Percentiles rank a stretch among this genome's conserved stretches.
These are phyloP conservation scores for Drosophila percnosoma DNA, from an alignment of 2,888 invertebrate species.

Conservation along the genomic window DNA sequence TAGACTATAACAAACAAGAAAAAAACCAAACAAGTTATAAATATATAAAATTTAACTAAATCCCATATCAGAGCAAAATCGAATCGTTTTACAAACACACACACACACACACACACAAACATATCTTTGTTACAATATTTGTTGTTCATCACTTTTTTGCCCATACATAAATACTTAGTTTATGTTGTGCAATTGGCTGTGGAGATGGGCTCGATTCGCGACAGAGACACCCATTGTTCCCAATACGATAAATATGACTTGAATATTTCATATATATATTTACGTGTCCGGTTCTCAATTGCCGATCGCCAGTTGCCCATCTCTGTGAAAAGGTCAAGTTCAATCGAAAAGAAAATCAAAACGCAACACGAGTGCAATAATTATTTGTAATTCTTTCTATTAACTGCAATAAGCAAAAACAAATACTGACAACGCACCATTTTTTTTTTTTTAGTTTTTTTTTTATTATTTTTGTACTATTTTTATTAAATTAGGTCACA, in stretches of 20 bases:
- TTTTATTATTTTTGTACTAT: not conserved
- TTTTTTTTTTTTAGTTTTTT: not conserved
- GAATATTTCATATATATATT: not conserved
- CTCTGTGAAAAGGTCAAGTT: conserved; percentile 15
- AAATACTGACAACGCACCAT: conserved; percentile 18
- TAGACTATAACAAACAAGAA: conserved; percentile 5
- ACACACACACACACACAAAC: conserved; percentile 33
- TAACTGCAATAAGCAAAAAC: conserved; percentile 38
- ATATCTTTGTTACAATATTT: conserved; percentile 68
- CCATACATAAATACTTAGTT: conserved; percentile 15
- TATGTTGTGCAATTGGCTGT: conserved; percentile 9
- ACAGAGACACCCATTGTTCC: not conserved
- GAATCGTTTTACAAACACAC: conserved; percentile 47
- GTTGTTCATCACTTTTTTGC: conserved; percentile 36
- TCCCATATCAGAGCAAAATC: conserved; percentile 51
- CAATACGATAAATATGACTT: not conserved
- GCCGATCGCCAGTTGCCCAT: not conserved
- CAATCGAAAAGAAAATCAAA: conserved; percentile 55
- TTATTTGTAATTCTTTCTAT: conserved; percentile 58
- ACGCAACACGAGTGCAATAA: conserved; percentile 74
- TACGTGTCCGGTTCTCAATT: not conserved
- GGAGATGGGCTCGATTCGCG: conserved; percentile 6
- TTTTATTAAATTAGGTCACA: conserved; percentile 32
- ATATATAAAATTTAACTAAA: conserved; percentile 32
- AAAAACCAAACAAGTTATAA: conserved; percentile 3